Evolutionary conservation across 2,888 invertebrate genomes (phyloP).

Genomic region (Nomada goodeniana): DNA sequence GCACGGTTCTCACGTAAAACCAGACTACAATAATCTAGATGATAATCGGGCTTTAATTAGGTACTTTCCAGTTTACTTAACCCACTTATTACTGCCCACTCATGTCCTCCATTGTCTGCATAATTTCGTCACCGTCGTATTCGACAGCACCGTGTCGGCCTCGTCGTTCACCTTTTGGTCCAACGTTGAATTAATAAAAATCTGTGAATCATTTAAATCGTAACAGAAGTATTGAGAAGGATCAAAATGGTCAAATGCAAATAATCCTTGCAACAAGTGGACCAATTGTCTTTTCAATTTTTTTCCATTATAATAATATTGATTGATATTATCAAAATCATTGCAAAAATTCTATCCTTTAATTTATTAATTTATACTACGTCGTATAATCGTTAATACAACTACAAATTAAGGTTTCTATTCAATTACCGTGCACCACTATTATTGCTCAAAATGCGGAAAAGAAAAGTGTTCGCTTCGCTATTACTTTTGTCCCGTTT

Average conservation of each 20-base stretch:
- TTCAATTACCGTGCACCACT: not conserved
- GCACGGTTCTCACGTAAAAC: slow-evolving; percentile 6
- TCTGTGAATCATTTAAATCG: not conserved
- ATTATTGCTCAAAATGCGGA: not conserved
- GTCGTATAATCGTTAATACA: not conserved
- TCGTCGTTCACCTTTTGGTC: not conserved
- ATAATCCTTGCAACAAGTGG: too few species aligned
- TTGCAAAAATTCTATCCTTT: not conserved
- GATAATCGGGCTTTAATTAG: slow-evolving; percentile 24
- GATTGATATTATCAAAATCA: too few species aligned
- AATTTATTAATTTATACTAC: not conserved
- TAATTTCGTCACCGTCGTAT: not conserved
- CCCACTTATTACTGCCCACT: too few species aligned
- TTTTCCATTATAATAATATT: too few species aligned
- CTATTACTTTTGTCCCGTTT: not conserved
- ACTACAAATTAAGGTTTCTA: not conserved
- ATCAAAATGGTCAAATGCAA: too few species aligned
- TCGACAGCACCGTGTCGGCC: not conserved
- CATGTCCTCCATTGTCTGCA: slow-evolving; percentile 1
- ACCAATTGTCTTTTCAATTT: too few species aligned
- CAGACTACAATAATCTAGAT: not conserved
- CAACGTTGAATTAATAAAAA: not conserved
- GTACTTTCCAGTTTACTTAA: slow-evolving; percentile 23
- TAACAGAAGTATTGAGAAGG: not conserved
- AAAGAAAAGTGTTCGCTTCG: not conserved